These are phyloP conservation scores for Sycophila sp. DNA, from an alignment of 1,140 invertebrate genomes.

Conservation along the genomic window DNA sequence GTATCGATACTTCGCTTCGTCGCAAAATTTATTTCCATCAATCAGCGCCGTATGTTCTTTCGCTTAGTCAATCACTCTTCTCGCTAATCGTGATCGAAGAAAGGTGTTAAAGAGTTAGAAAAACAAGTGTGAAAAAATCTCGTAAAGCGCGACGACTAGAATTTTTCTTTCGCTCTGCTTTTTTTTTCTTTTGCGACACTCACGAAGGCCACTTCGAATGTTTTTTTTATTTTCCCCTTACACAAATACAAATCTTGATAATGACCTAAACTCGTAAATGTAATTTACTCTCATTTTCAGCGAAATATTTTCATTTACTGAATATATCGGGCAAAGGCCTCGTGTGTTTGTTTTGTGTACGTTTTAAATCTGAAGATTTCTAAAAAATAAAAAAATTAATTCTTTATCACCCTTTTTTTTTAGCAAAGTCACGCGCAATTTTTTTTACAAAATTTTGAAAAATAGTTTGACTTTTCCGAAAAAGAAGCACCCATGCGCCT, in stretches of 20 bases:
- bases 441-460: slow-evolving; percentile 65
- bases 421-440: slow-evolving; percentile 48
- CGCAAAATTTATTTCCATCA: slow-evolving; percentile 19
- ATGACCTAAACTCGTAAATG: slow-evolving; percentile 42
- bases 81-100: slow-evolving; percentile 15
- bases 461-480: slow-evolving; percentile 62
- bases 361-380: slow-evolving; percentile 44
- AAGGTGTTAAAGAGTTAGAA: slow-evolving; percentile 23
- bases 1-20: slow-evolving; percentile 12
- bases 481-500: slow-evolving; percentile 53
- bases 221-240: slow-evolving; percentile 55
- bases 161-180: slow-evolving; percentile 38
- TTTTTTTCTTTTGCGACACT: slow-evolving; percentile 52
- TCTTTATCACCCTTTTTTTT: slow-evolving; percentile 35
- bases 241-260: slow-evolving; percentile 52
- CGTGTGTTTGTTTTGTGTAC: slow-evolving; percentile 51
- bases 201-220: slow-evolving; percentile 63
- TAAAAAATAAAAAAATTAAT: slow-evolving; percentile 41
- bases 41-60: slow-evolving; percentile 15
- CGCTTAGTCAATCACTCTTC: slow-evolving; percentile 26
- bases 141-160: slow-evolving; percentile 44
- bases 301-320: slow-evolving; percentile 38
- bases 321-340: slow-evolving; percentile 49
- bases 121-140: slow-evolving; percentile 41
- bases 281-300: slow-evolving; percentile 37